Evolutionary conservation across 2,888 invertebrate species (phyloP).

Genomic region (Oscheius sp.): DNA sequence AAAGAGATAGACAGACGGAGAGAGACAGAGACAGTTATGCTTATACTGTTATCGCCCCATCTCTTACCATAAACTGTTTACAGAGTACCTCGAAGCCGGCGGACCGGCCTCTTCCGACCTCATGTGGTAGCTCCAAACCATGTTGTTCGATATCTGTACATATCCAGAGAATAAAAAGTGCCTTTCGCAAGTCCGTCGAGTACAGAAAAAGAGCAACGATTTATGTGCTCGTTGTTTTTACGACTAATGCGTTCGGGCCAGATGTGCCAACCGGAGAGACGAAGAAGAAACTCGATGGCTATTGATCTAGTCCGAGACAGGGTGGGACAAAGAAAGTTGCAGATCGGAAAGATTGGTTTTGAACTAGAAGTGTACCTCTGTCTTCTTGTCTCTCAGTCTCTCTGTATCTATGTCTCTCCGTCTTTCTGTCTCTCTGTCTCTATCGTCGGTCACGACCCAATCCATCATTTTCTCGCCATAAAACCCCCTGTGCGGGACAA

Average conservation of each 20-base stretch:
- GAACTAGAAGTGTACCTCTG: background rate
- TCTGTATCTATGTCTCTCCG: too few species aligned
- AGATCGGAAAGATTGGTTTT: too few species aligned
- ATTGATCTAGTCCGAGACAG: too few species aligned
- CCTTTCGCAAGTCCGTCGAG: background rate
- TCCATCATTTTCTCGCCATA: background rate
- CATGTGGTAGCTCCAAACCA: slow-evolving; percentile 1
- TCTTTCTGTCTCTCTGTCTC: background rate
- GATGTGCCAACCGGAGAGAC: slow-evolving; percentile 1
- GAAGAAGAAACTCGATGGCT: too few species aligned
- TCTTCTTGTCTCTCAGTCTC: background rate
- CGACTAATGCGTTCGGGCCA: slow-evolving; percentile 32
- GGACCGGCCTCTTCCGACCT: slow-evolving; percentile 9
- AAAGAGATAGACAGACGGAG: background rate
- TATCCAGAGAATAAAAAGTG: slow-evolving; percentile 9
- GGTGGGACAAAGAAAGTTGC: too few species aligned
- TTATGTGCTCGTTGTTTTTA: slow-evolving; percentile 32
- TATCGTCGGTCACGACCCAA: background rate
- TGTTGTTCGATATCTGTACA: slow-evolving; percentile 16
- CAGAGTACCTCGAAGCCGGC: slow-evolving; percentile 22
- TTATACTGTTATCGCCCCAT: background rate
- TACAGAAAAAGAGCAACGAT: slow-evolving; percentile 13
- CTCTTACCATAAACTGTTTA: background rate
- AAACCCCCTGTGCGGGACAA: too few species aligned
- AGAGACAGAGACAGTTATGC: background rate